A percentile compares a stretch with the other conserved stretches of the same genome.
Conservation (phyloP, 1,140 invertebrate species). For the Diuraphis noxia region DNA sequence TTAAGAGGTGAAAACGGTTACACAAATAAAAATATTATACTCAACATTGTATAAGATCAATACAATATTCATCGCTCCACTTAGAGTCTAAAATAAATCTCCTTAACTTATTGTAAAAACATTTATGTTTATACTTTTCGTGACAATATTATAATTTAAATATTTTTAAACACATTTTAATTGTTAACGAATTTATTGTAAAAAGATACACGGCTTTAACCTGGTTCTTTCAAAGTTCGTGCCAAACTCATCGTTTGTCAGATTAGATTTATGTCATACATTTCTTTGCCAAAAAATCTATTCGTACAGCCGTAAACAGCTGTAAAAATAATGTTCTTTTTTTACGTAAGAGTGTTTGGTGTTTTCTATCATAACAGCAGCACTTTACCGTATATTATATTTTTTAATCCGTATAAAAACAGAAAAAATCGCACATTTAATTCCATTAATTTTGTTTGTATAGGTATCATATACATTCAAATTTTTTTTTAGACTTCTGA, state of each 20-base stretch:
- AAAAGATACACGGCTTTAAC: not conserved
- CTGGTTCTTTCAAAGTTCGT: not conserved
- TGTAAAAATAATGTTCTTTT: constrained; percentile 44
- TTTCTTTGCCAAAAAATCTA: constrained; percentile 7
- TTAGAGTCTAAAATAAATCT: not conserved
- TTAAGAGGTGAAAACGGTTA: not conserved
- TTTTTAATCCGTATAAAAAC: not conserved
- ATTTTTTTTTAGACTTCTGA: not conserved
- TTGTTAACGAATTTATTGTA: constrained; percentile 13
- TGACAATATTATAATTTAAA: not conserved
- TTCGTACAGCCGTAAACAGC: constrained; percentile 28
- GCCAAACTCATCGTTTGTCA: constrained; percentile 40
- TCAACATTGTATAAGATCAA: not conserved
- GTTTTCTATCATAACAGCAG: constrained; percentile 30
- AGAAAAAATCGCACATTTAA: not conserved
- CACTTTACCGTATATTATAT: not conserved
- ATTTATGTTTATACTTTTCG: not conserved
- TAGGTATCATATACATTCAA: not conserved
- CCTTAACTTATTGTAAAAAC: not conserved
- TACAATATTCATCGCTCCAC: not conserved
- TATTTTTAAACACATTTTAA: not conserved
- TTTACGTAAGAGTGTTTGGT: not conserved
- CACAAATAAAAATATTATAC: not conserved
- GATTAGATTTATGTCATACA: constrained; percentile 26
- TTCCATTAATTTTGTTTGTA: constrained; percentile 16